Conservation (phyloP, 2,113 vertebrate species). For the Bubalus kerabau region DNA sequence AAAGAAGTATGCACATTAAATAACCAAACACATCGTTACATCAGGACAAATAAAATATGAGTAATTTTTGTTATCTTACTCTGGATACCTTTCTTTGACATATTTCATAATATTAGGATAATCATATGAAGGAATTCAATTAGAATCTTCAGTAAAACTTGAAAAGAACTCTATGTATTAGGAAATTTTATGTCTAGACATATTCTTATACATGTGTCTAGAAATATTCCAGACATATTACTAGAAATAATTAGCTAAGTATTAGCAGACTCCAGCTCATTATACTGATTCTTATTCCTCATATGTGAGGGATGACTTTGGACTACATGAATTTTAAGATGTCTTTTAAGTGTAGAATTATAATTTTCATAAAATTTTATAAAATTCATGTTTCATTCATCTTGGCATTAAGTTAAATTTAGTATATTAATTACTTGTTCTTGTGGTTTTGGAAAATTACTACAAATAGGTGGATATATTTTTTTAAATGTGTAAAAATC, state of each 20-base stretch:
- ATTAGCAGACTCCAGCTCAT: background rate
- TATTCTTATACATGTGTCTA: background rate
- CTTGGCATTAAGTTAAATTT: background rate
- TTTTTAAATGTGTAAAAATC: background rate
- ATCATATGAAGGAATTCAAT: background rate
- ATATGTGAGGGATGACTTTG: background rate
- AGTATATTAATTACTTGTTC: background rate
- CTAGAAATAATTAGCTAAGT: background rate
- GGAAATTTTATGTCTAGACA: background rate
- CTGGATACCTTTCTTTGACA: background rate
- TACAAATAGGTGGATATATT: background rate
- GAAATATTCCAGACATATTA: background rate
- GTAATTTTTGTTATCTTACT: background rate
- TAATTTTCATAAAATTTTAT: background rate
- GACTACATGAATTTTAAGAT: background rate
- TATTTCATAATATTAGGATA: background rate
- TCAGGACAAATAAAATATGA: background rate
- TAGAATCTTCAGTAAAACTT: background rate
- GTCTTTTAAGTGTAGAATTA: background rate
- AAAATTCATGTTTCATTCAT: background rate
- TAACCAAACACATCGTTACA: background rate
- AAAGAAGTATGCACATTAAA: background rate
- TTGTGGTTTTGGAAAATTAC: background rate
- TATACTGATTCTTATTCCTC: background rate
- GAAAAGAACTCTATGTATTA: background rate